Conservation (phyloP, 2,797 vertebrate species). For the Aulostomus chinensis region DNA sequence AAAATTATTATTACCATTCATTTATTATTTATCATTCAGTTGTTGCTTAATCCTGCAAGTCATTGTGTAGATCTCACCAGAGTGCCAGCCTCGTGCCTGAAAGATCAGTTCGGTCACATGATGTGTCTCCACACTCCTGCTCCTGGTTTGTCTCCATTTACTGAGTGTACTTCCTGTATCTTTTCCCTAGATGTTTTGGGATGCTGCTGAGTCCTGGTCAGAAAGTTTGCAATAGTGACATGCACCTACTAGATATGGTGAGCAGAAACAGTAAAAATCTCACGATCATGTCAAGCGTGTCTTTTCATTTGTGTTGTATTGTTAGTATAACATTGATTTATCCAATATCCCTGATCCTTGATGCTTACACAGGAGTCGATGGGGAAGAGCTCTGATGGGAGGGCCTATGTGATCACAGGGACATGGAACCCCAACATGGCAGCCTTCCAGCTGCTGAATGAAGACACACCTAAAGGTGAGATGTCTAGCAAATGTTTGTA, state of each 20-base stretch:
- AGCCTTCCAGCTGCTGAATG: conserved; percentile 90
- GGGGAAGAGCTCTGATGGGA: conserved; percentile 93
- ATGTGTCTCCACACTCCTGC: conserved; percentile 1
- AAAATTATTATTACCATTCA: background rate
- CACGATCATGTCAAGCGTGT: too few species aligned
- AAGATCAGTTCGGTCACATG: background rate
- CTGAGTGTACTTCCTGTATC: conserved; percentile 11
- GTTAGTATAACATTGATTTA: too few species aligned
- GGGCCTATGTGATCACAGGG: conserved; percentile 93
- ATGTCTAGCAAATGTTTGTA: background rate
- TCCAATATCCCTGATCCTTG: background rate
- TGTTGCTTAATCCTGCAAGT: too few species aligned
- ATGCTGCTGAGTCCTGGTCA: conserved; percentile 96
- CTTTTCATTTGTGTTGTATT: too few species aligned
- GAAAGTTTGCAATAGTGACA: conserved; percentile 96
- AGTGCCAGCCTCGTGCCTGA: background rate
- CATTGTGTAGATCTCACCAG: too few species aligned
- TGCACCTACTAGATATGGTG: conserved; percentile 98
- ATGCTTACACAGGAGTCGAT: conserved; percentile 87
- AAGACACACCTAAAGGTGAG: conserved; percentile 98
- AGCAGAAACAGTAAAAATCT: too few species aligned
- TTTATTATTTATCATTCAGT: too few species aligned
- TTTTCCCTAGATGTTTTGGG: conserved; percentile 90
- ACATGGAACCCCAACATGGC: conserved; percentile 93
- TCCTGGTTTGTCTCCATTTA: too few species aligned